Evolutionary conservation across 2,797 vertebrate species (phyloP), one percentile per base, ranked within the genome.

Genomic region (Xenopus petersii): DNA sequence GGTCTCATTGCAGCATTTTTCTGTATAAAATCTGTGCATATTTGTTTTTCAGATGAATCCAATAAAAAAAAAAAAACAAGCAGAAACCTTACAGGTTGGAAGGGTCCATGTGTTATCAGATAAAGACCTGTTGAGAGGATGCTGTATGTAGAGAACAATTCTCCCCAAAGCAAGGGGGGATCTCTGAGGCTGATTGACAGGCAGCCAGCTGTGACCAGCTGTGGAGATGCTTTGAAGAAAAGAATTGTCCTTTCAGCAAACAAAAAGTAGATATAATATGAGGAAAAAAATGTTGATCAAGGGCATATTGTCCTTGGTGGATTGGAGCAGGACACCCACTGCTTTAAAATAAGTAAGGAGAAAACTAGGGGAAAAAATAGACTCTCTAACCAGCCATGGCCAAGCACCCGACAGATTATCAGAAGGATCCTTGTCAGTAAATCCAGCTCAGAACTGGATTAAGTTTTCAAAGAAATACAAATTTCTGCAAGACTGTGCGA

Each of bases 401-500:
- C 46, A 82, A 86, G 83, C 83, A 87, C 83, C 87, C 89, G 90
- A 88, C 90, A 85, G 66, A 77, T 77, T 83, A 88, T 89, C 86
- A 88, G 84, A 90, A 81, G 67, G 80, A 60, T 48, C 17, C 80
- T 82, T 77, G 61, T 83, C 82, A 86, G 81, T 87, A 83, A 82
- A 84, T 88, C 85, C 83, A 85, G 79, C 78, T 81, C 77, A 0
- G 24, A 84, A 81, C 81, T 84, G 84, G 81, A 84, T 82, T 88
- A 82, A 83, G 71, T 71, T 82, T 67, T 87, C 77, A 77, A 86
- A 82, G 71, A 74, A 79, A 79, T 74, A 79, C 71, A 74, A 70
- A 79, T 79, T 74, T 79, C 71, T 79, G 71, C 77, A 79, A 79
- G 71, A 74, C 77, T 79, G 77, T 79, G 76, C 76, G 63, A 77